A percentile compares a stretch with the other conserved stretches of the same genome.
phyloP scores from a whole-genome alignment of 2,113 vertebrate genomes.

The Deroptyus accipitrinus region DNA sequence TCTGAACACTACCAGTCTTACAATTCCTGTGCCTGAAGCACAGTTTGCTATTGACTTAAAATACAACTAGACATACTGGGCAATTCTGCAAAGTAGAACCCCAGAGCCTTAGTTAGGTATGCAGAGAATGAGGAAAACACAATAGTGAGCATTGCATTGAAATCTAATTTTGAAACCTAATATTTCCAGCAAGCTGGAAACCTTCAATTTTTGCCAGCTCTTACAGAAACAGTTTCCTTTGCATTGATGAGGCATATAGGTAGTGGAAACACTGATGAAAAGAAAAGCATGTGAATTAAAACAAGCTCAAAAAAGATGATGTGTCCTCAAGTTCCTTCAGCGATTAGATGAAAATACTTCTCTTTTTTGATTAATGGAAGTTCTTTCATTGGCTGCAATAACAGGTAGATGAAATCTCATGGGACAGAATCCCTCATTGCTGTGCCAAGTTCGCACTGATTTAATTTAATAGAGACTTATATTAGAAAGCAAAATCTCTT shows the following conservation, averaged over 20 bases:
- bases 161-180: neutral
- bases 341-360: conserved; percentile 42
- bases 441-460: conserved; percentile 6
- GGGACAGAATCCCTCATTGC: conserved; percentile 3
- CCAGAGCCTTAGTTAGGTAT: neutral
- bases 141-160: neutral
- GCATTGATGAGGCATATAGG: neutral
- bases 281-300: conserved; percentile 16
- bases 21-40: neutral
- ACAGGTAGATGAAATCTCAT: conserved; percentile 33
- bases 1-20: neutral
- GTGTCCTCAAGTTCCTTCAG: neutral
- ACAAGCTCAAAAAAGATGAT: neutral
- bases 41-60: neutral
- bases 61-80: neutral
- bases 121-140: neutral
- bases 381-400: neutral
- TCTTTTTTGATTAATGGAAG: conserved; percentile 35
- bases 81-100: neutral
- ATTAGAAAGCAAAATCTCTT: conserved; percentile 8
- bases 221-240: neutral
- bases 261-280: conserved; percentile 17
- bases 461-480: conserved; percentile 20
- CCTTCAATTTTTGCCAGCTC: neutral
- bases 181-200: neutral